phyloP scores from a whole-genome alignment of 1,140 invertebrate genomes.

The Venturia canescens region DNA sequence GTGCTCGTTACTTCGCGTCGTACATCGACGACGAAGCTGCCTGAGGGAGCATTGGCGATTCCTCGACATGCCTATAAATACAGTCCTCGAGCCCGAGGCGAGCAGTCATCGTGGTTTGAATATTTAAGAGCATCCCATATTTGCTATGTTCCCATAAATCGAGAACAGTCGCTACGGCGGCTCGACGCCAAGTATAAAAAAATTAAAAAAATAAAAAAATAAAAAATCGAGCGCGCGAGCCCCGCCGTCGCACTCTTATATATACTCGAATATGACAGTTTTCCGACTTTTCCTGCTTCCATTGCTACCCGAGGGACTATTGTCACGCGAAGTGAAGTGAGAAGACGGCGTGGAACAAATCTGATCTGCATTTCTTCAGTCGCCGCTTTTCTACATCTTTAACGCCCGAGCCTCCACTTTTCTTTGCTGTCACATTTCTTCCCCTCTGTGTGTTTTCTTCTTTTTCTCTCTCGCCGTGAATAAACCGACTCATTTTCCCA shows the following conservation, averaged over 20 bases:
- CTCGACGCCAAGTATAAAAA: too few relatives aligned
- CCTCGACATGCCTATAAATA: background rate
- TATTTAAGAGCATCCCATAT: conserved; percentile 33
- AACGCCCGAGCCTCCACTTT: background rate
- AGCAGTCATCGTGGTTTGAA: conserved; percentile 43
- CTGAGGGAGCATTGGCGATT: background rate
- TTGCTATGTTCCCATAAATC: too few relatives aligned
- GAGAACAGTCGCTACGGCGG: too few relatives aligned
- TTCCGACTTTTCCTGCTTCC: too few relatives aligned
- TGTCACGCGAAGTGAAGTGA: conserved; percentile 15
- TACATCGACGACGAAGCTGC: background rate
- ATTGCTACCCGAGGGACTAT: conserved; percentile 7
- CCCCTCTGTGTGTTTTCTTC: conserved; percentile 10
- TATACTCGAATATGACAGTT: too few relatives aligned
- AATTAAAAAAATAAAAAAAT: too few relatives aligned
- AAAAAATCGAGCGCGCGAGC: too few relatives aligned
- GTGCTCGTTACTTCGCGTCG: background rate
- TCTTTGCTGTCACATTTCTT: background rate
- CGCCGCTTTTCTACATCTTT: background rate
- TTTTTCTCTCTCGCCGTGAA: background rate
- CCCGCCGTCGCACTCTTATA: too few relatives aligned
- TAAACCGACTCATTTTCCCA: conserved; percentile 20
- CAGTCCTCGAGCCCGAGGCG: conserved; percentile 27
- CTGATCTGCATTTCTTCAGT: conserved; percentile 13
- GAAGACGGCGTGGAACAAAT: conserved; percentile 17